phyloP scores from a whole-genome alignment of 2,888 invertebrate species.

The Pardosa pseudoannulata region DNA sequence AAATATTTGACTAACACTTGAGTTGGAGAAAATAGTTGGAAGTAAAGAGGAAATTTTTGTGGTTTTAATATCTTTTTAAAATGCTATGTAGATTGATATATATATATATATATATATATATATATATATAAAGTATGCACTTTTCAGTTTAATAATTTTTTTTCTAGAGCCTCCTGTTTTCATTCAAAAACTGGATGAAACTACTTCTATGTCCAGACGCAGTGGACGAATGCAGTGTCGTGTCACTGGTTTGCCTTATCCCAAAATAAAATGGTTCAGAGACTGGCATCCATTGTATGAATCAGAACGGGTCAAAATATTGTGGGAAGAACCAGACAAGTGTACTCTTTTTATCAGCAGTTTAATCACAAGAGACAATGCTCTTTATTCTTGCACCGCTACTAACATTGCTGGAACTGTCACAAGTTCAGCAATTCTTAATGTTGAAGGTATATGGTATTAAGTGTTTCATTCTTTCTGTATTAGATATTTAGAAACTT shows the following conservation, averaged over 20 bases:
- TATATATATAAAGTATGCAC: too few species aligned
- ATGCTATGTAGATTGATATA: too few species aligned
- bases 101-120: too few species aligned
- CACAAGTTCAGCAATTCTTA: slow-evolving; percentile 79
- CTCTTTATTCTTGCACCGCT: slow-evolving; percentile 93
- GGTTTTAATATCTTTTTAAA: too few species aligned
- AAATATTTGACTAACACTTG: too few species aligned
- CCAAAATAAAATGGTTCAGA: slow-evolving; percentile 97
- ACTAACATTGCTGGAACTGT: slow-evolving; percentile 95
- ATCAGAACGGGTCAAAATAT: slow-evolving; percentile 90
- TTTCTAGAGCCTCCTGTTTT: slow-evolving; percentile 90
- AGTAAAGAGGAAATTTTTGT: too few species aligned
- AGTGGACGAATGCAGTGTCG: slow-evolving; percentile 89
- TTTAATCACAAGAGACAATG: slow-evolving; percentile 91
- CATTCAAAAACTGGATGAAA: slow-evolving; percentile 90
- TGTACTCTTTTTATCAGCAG: slow-evolving; percentile 90
- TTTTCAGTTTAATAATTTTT: too few species aligned
- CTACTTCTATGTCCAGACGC: slow-evolving; percentile 86
- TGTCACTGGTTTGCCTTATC: slow-evolving; percentile 92
- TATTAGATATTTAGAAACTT: too few species aligned
- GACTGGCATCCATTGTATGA: slow-evolving; percentile 96
- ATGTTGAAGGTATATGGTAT: slow-evolving; percentile 79
- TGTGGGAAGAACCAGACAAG: slow-evolving; percentile 89
- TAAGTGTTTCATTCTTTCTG: background rate
- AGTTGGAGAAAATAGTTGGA: too few species aligned